These are phyloP conservation scores for Planococcus citri DNA, from an alignment of 1,140 invertebrate genomes.

Conservation along the genomic window DNA sequence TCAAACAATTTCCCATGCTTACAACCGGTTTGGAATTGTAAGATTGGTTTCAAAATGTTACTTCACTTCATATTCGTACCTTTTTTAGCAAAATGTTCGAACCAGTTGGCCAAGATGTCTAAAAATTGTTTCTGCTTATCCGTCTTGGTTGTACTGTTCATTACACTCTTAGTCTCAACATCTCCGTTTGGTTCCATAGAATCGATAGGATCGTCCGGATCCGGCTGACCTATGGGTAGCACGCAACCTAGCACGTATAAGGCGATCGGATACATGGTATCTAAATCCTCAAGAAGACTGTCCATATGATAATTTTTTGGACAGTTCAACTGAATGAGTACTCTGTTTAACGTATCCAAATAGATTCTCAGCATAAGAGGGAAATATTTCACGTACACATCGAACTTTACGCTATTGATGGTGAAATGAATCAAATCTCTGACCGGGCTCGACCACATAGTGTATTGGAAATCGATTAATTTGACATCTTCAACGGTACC, in stretches of 20 bases:
- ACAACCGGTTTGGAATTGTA: no score
- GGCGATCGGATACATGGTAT: neutral
- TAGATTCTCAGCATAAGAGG: neutral
- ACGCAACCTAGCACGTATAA: neutral
- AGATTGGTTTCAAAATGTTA: no score
- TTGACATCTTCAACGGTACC: slow-evolving; percentile 39
- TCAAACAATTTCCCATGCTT: no score
- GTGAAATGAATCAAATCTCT: neutral
- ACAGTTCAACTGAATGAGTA: neutral
- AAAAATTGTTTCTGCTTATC: neutral
- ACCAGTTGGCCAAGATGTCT: neutral
- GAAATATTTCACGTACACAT: neutral
- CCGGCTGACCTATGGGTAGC: neutral
- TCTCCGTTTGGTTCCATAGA: no score
- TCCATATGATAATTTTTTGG: neutral
- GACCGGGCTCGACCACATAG: neutral
- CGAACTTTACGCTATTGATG: neutral
- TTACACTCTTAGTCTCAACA: no score
- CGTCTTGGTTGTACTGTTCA: neutral
- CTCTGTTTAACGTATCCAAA: neutral
- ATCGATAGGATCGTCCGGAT: neutral
- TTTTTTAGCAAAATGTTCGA: neutral
- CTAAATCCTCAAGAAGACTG: neutral
- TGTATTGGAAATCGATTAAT: neutral
- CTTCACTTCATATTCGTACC: neutral